phyloP scores from a whole-genome alignment of 2,113 vertebrate genomes.

The Motacilla tschutschensis region DNA sequence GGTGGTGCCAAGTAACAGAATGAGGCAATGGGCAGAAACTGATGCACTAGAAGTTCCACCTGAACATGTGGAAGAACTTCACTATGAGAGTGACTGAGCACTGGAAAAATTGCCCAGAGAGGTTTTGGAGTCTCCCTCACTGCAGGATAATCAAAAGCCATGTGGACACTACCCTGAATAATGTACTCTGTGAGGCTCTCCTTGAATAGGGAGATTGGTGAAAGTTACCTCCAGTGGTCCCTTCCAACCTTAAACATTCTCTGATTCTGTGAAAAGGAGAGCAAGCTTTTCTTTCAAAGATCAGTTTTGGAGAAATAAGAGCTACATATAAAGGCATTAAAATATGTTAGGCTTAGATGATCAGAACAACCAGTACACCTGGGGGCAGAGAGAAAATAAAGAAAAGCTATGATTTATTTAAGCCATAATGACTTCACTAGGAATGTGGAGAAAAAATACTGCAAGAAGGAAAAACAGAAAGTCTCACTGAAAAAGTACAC shows the following conservation, averaged over 20 bases:
- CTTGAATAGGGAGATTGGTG: background rate
- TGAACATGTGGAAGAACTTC: background rate
- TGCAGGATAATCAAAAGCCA: background rate
- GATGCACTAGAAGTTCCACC: background rate
- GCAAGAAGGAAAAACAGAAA: background rate
- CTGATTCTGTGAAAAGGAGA: background rate
- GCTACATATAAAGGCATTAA: background rate
- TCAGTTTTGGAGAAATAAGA: background rate
- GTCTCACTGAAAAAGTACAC: background rate
- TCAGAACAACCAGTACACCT: background rate
- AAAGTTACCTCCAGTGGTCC: background rate
- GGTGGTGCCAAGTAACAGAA: background rate
- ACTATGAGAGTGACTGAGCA: background rate
- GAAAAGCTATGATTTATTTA: background rate
- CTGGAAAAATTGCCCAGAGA: background rate
- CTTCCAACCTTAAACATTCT: background rate
- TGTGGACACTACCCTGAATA: background rate
- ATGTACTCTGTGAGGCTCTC: background rate
- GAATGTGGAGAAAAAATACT: background rate
- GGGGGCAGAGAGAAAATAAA: background rate
- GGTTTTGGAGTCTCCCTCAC: background rate
- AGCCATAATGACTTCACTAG: background rate
- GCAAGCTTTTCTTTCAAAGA: background rate
- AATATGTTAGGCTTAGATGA: background rate
- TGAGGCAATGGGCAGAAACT: accelerated